Evolutionary conservation across 2,797 vertebrate species (phyloP), one percentile per base, ranked within the genome.

Genomic region (Catharus ustulatus): DNA sequence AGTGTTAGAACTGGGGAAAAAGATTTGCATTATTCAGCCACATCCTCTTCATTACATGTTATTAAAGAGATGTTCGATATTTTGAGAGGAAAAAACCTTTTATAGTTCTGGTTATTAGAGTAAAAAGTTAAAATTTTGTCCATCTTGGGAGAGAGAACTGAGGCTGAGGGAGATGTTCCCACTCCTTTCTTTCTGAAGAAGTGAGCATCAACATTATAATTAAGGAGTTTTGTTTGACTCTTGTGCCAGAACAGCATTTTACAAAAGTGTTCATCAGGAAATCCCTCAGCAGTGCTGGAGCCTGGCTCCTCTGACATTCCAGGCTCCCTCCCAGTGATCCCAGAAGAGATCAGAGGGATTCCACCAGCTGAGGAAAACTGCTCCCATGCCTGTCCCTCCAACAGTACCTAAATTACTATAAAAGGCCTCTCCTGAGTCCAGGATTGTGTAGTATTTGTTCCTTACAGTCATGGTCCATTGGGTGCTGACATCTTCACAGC

Each of bases 21-120:
- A 91, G 89, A 82, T 63, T 81, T 96, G 87, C 96, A 97, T 97
- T 97, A 97, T 97, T 97, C 88, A 97, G 91, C 93, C 87, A 84
- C 73, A 75, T 74, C 57, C 79, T 93, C 94, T 97, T 97, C 94
- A 97, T 97, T 97, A 96, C 54, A 24, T 45, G 46, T 86, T 40
- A 73, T 94, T 89, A 94, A 89, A 82, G 66, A 83, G 89, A 81
- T 57, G 71, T 46, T 94, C 0, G 8, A 72, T 88, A 93, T 89
- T 95, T 92, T 91, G 62, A 75, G 75, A 89, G 68, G 82, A 66
- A 93, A 92, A 91, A 40, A 49, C 29, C 52, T 92, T 93, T 85
- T 43, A 91, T 62, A 87, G 49, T 83, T 83, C 72, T 89, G 76
- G 52, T 80, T 93, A 77, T 91, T 80, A 88, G 68, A 83, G 49